phyloP scores from a whole-genome alignment of 1,140 invertebrate species.

The Sinella curviseta region DNA sequence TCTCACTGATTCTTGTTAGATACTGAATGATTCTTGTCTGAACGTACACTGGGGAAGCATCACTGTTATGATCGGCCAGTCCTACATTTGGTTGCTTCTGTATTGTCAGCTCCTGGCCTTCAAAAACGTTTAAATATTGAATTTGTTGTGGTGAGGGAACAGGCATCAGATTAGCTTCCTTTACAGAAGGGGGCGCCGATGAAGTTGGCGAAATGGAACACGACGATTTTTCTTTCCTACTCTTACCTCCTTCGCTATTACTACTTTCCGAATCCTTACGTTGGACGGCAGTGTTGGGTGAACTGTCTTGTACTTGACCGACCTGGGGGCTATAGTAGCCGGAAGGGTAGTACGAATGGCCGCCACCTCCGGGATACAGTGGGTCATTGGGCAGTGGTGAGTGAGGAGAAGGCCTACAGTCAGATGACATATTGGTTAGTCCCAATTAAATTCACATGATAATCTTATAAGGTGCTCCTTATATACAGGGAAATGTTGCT shows the following conservation, averaged over 20 bases:
- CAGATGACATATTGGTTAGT: no score
- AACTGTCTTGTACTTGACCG: slow-evolving; percentile 41
- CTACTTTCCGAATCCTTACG: slow-evolving; percentile 50
- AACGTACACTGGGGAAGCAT: slow-evolving; percentile 53
- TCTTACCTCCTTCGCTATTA: slow-evolving; percentile 49
- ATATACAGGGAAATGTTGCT: no score
- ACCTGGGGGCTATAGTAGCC: slow-evolving; percentile 50
- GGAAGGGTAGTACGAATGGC: slow-evolving; percentile 39
- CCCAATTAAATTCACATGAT: no score
- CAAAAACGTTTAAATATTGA: slow-evolving; percentile 91
- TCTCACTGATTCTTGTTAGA: no score
- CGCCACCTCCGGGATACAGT: slow-evolving; percentile 43
- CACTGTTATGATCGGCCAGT: slow-evolving; percentile 64
- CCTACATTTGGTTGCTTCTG: slow-evolving; percentile 93
- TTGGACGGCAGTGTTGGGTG: slow-evolving; percentile 46
- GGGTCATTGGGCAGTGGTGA: slow-evolving; percentile 45
- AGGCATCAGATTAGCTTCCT: slow-evolving; percentile 90
- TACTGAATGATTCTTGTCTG: background rate
- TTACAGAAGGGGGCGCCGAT: slow-evolving; percentile 55
- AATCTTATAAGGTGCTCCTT: no score
- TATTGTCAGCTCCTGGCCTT: slow-evolving; percentile 93
- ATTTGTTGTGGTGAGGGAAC: slow-evolving; percentile 95
- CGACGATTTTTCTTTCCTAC: slow-evolving; percentile 50
- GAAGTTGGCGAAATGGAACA: slow-evolving; percentile 49
- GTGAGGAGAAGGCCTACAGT: slow-evolving; percentile 46